A percentile compares a stretch with the other conserved stretches of the same genome.
These are phyloP conservation scores for Sitta carolinensis DNA, from an alignment of 2,797 vertebrate species.

Conservation along the genomic window DNA sequence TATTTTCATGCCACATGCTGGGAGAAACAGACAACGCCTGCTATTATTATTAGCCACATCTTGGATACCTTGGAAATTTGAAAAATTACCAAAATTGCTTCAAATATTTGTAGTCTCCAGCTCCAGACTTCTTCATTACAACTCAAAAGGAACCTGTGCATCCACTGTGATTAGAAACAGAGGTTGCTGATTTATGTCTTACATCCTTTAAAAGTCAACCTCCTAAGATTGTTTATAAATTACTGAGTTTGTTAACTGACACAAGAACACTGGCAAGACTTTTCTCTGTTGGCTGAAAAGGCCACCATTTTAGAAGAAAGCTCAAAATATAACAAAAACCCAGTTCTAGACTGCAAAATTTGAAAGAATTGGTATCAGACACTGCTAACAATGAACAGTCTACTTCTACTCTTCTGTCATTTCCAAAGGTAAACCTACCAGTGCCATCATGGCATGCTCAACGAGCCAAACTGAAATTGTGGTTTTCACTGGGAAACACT, in stretches of 20 bases:
- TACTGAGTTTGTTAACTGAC: not conserved
- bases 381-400: not conserved
- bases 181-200: conserved; percentile 4
- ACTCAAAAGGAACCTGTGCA: not conserved
- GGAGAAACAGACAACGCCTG: conserved; percentile 6
- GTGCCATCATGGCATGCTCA: not conserved
- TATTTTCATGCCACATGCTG: not conserved
- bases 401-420: not conserved
- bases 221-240: conserved; percentile 2
- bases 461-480: not conserved
- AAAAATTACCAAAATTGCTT: conserved; percentile 1
- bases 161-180: not conserved
- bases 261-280: not conserved
- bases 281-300: conserved; percentile 2
- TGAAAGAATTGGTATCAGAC: not conserved
- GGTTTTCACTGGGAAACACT: not conserved
- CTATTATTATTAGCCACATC: conserved; percentile 2
- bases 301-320: not conserved
- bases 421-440: not conserved
- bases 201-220: not conserved
- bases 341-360: not conserved
- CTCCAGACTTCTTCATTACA: not conserved
- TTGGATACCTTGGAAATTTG: not conserved
- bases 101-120: not conserved
- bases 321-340: not conserved